Percentiles rank a stretch among this genome's conserved stretches.
phyloP scores from a whole-genome alignment of 2,888 invertebrate species.

The Cactoblastis cactorum region DNA sequence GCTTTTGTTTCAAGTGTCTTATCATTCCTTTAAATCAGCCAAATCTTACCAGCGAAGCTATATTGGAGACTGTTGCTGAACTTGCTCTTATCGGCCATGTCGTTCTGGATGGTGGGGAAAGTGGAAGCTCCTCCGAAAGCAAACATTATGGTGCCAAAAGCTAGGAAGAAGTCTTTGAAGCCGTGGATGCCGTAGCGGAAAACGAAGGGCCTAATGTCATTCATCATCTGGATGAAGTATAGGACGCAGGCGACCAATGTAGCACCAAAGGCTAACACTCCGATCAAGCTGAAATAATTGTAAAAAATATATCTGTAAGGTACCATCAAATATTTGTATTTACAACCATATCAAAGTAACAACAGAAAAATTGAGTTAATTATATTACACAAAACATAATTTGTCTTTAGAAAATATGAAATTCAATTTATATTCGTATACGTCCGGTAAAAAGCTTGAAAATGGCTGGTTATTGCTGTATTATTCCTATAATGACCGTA shows the following conservation, averaged over 20 bases:
- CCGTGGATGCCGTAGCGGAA: constrained; percentile 73
- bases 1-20: too few species aligned
- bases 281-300: constrained; percentile 74
- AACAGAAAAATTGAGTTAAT: too few species aligned
- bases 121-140: constrained; percentile 86
- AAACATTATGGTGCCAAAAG: constrained; percentile 85
- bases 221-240: constrained; percentile 81
- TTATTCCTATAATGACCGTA: too few species aligned
- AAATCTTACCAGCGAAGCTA: constrained; percentile 80
- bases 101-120: constrained; percentile 89
- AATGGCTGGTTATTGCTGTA: too few species aligned
- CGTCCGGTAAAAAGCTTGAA: too few species aligned
- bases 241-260: constrained; percentile 81
- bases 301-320: not conserved
- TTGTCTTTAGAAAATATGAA: too few species aligned
- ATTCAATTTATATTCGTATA: too few species aligned
- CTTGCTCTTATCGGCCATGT: constrained; percentile 83
- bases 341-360: too few species aligned
- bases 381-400: too few species aligned
- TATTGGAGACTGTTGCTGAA: constrained; percentile 82
- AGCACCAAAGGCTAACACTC: constrained; percentile 81
- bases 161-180: constrained; percentile 82
- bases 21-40: too few species aligned
- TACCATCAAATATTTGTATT: too few species aligned
- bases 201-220: constrained; percentile 68